A percentile compares a stretch with the other conserved stretches of the same genome.
Evolutionary conservation across 2,888 invertebrate species (phyloP).

Genomic region (Eurois occulta): DNA sequence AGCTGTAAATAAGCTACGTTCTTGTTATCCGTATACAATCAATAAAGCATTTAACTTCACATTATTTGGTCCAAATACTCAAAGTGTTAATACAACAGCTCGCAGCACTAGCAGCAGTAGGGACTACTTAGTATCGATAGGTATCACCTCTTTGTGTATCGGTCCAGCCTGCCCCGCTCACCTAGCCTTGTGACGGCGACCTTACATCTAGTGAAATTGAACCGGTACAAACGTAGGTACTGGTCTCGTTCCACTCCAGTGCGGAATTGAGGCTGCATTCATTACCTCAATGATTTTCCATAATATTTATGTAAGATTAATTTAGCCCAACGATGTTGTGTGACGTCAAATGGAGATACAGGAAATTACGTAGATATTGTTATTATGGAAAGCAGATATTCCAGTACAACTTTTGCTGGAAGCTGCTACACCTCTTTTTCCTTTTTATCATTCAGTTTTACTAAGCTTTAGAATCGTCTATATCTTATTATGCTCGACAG

Average conservation of each 20-base stretch:
- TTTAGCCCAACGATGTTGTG: slow-evolving; percentile 44
- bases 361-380: slow-evolving; percentile 65
- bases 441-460: slow-evolving; percentile 20
- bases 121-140: slow-evolving; percentile 12
- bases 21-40: not conserved
- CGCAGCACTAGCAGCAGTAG: slow-evolving; percentile 10
- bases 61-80: slow-evolving; percentile 4
- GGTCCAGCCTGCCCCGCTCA: slow-evolving; percentile 74
- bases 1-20: not conserved
- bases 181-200: slow-evolving; percentile 87
- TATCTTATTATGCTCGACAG: slow-evolving; percentile 30
- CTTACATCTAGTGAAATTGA: slow-evolving; percentile 89
- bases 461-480: slow-evolving; percentile 19
- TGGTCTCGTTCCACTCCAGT: slow-evolving; percentile 72
- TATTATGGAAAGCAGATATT: slow-evolving; percentile 57
- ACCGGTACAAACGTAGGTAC: slow-evolving; percentile 78
- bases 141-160: slow-evolving; percentile 45
- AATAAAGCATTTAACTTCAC: not conserved
- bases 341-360: slow-evolving; percentile 46
- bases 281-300: slow-evolving; percentile 66
- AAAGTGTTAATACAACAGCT: slow-evolving; percentile 21
- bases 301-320: slow-evolving; percentile 64
- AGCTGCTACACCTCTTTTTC: slow-evolving; percentile 19
- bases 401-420: slow-evolving; percentile 48
- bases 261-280: slow-evolving; percentile 74